A percentile compares a stretch with the other conserved stretches of the same genome.
Evolutionary conservation across 2,888 invertebrate species (phyloP).

Genomic region (Abscondita cerata): DNA sequence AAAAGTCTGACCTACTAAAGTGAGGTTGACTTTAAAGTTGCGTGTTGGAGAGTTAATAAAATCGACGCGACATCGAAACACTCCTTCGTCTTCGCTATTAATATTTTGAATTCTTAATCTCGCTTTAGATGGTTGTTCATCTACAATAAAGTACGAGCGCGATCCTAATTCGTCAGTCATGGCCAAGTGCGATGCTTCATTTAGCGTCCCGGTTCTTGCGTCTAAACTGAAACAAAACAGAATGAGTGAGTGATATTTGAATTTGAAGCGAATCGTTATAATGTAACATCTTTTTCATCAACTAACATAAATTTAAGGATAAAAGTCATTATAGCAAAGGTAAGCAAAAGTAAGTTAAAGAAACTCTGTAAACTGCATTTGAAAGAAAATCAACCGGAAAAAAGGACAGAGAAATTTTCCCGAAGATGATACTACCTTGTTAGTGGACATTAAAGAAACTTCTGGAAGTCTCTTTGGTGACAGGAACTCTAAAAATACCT

Average conservation of each 20-base stretch:
- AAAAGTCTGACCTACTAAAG: constrained; percentile 79
- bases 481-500: constrained; percentile 35
- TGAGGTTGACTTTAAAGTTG: constrained; percentile 85
- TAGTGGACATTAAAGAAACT: constrained; percentile 39
- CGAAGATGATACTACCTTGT: constrained; percentile 39
- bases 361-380: constrained; percentile 19
- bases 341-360: constrained; percentile 21
- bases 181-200: constrained; percentile 74
- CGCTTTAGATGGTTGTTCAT: constrained; percentile 75
- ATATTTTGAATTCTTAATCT: constrained; percentile 78
- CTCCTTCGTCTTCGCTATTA: constrained; percentile 76
- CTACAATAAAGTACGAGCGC: constrained; percentile 75
- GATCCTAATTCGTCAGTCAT: constrained; percentile 80
- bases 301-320: neutral
- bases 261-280: no score
- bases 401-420: constrained; percentile 25
- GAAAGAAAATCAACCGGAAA: constrained; percentile 24
- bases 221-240: constrained; percentile 70
- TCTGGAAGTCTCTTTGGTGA: constrained; percentile 33
- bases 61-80: constrained; percentile 88
- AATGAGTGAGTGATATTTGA: no score
- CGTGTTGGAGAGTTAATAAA: constrained; percentile 88
- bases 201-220: constrained; percentile 74
- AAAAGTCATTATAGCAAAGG: constrained; percentile 20
- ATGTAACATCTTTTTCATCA: no score